phyloP scores from a whole-genome alignment of 1,140 invertebrate genomes.

The Philaenus spumarius region DNA sequence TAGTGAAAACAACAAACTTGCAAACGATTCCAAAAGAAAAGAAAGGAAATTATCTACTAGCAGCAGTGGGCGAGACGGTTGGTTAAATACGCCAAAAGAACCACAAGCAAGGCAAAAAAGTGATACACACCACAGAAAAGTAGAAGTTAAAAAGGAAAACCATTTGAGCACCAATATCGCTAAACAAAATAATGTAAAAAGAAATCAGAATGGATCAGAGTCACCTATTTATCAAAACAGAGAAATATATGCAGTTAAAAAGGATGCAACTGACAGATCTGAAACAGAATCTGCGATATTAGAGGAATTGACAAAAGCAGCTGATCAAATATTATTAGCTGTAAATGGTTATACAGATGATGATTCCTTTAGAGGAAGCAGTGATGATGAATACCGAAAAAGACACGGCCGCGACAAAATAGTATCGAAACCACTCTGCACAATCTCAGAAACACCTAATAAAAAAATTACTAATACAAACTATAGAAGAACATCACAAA shows the following conservation, averaged over 20 bases:
- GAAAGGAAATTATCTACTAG: slow-evolving; percentile 10
- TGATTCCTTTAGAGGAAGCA: slow-evolving; percentile 33
- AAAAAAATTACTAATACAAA: slow-evolving; percentile 27
- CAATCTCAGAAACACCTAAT: slow-evolving; percentile 40
- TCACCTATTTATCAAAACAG: slow-evolving; percentile 19
- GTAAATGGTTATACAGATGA: slow-evolving; percentile 47
- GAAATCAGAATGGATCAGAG: slow-evolving; percentile 2
- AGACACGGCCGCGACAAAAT: slow-evolving; percentile 8
- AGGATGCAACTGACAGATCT: slow-evolving; percentile 1
- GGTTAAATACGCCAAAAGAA: slow-evolving; percentile 28
- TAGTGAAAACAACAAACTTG: not conserved
- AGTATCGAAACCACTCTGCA: slow-evolving; percentile 31
- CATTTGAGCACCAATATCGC: not conserved
- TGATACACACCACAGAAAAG: not conserved
- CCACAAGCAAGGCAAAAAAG: slow-evolving; percentile 2
- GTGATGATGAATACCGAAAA: slow-evolving; percentile 33
- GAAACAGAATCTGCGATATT: slow-evolving; percentile 38
- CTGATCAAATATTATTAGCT: slow-evolving; percentile 45
- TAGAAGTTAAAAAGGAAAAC: slow-evolving; percentile 1
- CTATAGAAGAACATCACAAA: slow-evolving; percentile 24
- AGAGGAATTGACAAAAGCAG: slow-evolving; percentile 46
- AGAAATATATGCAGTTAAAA: slow-evolving; percentile 7
- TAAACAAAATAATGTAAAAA: not conserved
- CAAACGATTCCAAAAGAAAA: not conserved
- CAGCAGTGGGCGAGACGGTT: slow-evolving; percentile 26